Evolutionary conservation across 2,797 vertebrate species (phyloP).

Genomic region (Girardinus metallicus): DNA sequence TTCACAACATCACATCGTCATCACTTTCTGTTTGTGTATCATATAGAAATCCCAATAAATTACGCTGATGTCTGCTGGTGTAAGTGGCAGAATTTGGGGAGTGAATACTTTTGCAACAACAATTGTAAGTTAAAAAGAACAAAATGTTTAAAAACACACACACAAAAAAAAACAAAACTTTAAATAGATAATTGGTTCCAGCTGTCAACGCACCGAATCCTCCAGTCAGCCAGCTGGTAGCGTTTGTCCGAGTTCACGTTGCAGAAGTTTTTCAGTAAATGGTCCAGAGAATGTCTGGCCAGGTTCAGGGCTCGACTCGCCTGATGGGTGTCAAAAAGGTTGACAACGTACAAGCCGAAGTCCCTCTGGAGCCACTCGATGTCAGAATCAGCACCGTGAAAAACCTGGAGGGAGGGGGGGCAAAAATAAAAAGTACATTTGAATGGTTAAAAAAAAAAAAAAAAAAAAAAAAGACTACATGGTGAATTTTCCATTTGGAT

Average conservation of each 20-base stretch:
- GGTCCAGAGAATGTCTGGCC: conserved; percentile 91
- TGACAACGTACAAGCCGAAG: conserved; percentile 94
- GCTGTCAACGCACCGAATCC: conserved; percentile 86
- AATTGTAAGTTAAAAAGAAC: not conserved
- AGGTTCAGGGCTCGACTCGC: conserved; percentile 91
- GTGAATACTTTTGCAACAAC: not conserved
- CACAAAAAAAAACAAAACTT: not conserved
- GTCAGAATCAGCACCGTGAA: conserved; percentile 95
- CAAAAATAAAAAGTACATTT: too few species aligned
- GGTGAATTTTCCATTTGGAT: conserved; percentile 34
- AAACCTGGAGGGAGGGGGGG: conserved; percentile 81
- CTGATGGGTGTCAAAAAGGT: conserved; percentile 96
- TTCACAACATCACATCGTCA: not conserved
- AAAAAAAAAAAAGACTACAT: not conserved
- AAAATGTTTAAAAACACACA: not conserved
- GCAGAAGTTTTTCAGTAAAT: conserved; percentile 92
- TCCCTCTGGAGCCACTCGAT: conserved; percentile 98
- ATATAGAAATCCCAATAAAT: not conserved
- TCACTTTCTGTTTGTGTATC: not conserved
- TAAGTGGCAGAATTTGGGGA: not conserved
- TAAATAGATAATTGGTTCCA: too few species aligned
- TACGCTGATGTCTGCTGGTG: not conserved
- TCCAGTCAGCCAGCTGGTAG: conserved; percentile 97
- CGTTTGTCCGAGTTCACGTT: conserved; percentile 89
- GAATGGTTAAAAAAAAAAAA: conserved; percentile 2